Conservation (phyloP, 2,113 vertebrate species). For the Pantherophis guttatus region DNA sequence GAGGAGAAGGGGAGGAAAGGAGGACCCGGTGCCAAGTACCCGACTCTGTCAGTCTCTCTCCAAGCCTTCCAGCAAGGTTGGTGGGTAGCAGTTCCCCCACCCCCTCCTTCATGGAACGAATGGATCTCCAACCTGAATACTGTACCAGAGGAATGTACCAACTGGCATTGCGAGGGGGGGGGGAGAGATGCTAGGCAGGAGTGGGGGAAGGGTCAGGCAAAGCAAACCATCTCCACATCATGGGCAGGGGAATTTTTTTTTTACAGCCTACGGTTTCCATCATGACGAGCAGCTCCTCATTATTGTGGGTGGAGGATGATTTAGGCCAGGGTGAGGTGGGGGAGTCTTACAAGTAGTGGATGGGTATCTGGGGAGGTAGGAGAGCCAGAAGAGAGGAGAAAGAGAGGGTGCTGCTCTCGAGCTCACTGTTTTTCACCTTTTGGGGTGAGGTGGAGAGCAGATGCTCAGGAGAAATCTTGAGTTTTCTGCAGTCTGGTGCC, state of each 20-base stretch:
- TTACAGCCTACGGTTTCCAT: not conserved
- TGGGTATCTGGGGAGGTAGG: not conserved
- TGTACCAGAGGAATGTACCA: conserved; percentile 15
- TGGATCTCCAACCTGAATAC: not conserved
- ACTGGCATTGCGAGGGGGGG: not conserved
- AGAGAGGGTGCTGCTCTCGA: not conserved
- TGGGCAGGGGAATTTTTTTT: not conserved
- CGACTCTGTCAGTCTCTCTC: not conserved
- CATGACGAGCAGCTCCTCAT: not conserved
- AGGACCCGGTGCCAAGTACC: not conserved
- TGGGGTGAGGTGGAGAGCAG: not conserved
- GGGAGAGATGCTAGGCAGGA: not conserved
- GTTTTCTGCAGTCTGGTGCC: not conserved
- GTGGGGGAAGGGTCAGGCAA: not conserved
- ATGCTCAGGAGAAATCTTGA: not conserved
- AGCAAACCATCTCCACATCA: not conserved
- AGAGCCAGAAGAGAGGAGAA: not conserved
- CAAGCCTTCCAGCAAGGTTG: not conserved
- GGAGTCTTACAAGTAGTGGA: not conserved
- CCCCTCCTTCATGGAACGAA: not conserved
- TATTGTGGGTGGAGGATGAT: not conserved
- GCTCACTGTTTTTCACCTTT: not conserved
- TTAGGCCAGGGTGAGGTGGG: not conserved
- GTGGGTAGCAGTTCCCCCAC: not conserved
- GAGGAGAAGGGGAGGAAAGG: not conserved